Evolutionary conservation across 1,140 invertebrate genomes (phyloP), one percentile per base, ranked within the genome.

Genomic region (Anagrus nilaparvatae): DNA sequence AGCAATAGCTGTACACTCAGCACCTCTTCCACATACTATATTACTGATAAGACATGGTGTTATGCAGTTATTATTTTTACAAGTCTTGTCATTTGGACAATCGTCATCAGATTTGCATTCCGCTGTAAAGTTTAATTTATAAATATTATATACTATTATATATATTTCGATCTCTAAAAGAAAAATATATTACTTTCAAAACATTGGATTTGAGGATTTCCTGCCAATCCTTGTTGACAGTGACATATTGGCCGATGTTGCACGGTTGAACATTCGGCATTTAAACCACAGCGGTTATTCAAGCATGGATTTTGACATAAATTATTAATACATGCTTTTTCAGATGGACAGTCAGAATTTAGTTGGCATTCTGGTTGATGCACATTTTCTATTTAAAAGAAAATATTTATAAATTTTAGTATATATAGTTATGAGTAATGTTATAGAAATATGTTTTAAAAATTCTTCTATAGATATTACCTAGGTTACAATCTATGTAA

Each of bases 61-160:
- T 6, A 84, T 62, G 51, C 88, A 92, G 48, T 84, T 84, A 45
- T 77, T 72, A 46, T 81, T 81, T 19, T 80, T 71, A 50, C 88
- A 91, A 17, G 77, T 77, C 57, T 87, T 87, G 53, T 92, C 86
- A 52, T 82, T 84, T 1, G 87, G 84, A 72, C 90, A 94, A 33
- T 93, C 83, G 12, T 75, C 68, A 56, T 93, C 82, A 4, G 70
- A 62, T 50, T 77, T 80, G 66, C 90, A 94, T 67, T 89, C 85
- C 17, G 85, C 87, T 89, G 56, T 29, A 72, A 75, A 23, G 36
- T 9, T 23, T 44, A 24, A 42, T 39, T 17, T 30, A 5, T 10
- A 25, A 4, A 7, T n/a, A 1, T 31, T 12, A 12, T 5, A 31
- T 31, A 13, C 5, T 5, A 31, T 12, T 14, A 31, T 5, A 12